phyloP scores from a whole-genome alignment of 1,140 invertebrate species.

The Macrocentrus cingulum region DNA sequence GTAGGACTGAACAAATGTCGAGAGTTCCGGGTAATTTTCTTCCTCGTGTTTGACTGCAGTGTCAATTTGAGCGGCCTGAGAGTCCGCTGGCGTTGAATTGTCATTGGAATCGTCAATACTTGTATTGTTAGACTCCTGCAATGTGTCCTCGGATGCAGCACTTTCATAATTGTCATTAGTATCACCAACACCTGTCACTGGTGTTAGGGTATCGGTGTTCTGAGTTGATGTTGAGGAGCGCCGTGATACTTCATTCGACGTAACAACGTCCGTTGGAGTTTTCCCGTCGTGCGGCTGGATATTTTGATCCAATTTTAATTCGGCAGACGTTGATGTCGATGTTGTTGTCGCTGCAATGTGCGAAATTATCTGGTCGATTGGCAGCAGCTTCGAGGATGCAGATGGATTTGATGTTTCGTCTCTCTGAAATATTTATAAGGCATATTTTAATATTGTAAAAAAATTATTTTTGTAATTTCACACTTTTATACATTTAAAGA shows the following conservation, averaged over 20 bases:
- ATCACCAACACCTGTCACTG: conserved; percentile 48
- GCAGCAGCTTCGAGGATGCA: conserved; percentile 53
- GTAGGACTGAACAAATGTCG: background rate
- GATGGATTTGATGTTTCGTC: conserved; percentile 56
- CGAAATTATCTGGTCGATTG: conserved; percentile 56
- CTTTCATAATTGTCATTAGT: conserved; percentile 46
- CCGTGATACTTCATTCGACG: conserved; percentile 49
- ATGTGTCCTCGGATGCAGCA: conserved; percentile 29
- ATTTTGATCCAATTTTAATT: conserved; percentile 33
- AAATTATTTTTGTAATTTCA: conserved; percentile 2
- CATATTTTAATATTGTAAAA: conserved; percentile 31
- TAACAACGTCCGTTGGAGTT: conserved; percentile 33
- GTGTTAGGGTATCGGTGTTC: conserved; percentile 54
- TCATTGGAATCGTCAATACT: conserved; percentile 3
- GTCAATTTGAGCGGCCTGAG: conserved; percentile 3
- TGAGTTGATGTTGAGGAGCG: conserved; percentile 55
- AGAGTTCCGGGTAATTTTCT: background rate
- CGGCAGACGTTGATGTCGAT: too few species aligned
- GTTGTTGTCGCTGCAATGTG: conserved; percentile 47
- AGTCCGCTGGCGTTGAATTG: background rate
- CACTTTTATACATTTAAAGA: background rate
- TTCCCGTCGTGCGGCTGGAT: conserved; percentile 35
- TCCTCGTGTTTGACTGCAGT: background rate
- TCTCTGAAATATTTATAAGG: conserved; percentile 47
- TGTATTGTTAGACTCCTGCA: conserved; percentile 27